Base-by-base conservation (phyloP, 2,888 invertebrate genomes). In the Drosophila dives region DNA sequence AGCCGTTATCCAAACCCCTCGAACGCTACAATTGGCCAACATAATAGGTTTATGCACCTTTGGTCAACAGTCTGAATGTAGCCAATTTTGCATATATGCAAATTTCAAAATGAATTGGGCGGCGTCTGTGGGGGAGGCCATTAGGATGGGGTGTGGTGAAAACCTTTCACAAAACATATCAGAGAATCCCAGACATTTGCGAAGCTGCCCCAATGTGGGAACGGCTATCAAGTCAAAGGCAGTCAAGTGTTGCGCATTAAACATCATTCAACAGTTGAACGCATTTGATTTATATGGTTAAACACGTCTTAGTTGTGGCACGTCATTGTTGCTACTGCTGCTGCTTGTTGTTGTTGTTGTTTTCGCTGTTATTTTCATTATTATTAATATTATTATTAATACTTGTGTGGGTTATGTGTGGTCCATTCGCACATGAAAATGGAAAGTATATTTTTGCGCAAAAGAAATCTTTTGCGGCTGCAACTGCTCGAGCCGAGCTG, bases 221-320 rank as follows among this genome's bases (percentile, higher is more conserved):
- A 70, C 42, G 26, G 56, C 38, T 55, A 50, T 34, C 42, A n/a
- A 55, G 45, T 40, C 36, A 73, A 72, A 86, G 60, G 70, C 89
- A 90, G 87, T 86, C 89, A 90, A 89, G 89, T 86, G 85, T 85
- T 85, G 87, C 77, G 85, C 58, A 71, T 82, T 70, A 90, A 72
- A 88, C 69, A 89, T 81, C 81, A 86, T 90, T 90, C 80, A 86
- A 87, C 90, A 85, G 91, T 63, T 89, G 88, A 90, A 90, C 77
- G 86, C 76, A 55, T 89, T 89, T 82, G 90, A 90, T 87, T 88
- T 87, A 90, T 90, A 80, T 85, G 89, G 87, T 72, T 89, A 87
- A 79, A 40, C 90, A 90, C 81, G 79, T 79, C 86, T 83, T n/a
- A 11, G 36, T 23, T 86, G 86, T 77, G 75, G 80, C 83, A 80